These are phyloP conservation scores for Oncopodura yosiiana DNA, from an alignment of 1,140 invertebrate species.

Conservation along the genomic window DNA sequence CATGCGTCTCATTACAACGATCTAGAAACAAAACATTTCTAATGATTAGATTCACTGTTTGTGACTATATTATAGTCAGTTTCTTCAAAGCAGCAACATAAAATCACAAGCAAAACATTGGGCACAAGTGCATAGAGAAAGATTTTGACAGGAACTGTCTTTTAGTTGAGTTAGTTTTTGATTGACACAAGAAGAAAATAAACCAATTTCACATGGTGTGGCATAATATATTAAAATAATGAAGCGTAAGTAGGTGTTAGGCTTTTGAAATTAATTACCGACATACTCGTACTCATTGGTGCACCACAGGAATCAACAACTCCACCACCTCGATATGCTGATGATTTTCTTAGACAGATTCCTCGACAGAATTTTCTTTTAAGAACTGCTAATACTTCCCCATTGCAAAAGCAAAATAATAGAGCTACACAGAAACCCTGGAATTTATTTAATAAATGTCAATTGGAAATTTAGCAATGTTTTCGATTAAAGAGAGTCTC, in stretches of 20 bases:
- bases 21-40: background rate
- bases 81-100: too few relatives aligned
- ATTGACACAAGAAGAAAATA: too few relatives aligned
- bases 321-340: constrained; percentile 3
- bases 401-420: constrained; percentile 53
- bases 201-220: background rate
- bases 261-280: constrained; percentile 18
- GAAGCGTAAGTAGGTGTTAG: background rate
- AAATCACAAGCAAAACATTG: too few relatives aligned
- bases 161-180: too few relatives aligned
- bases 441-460: constrained; percentile 5
- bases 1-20: background rate
- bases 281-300: constrained; percentile 37
- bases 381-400: constrained; percentile 42
- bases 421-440: constrained; percentile 50
- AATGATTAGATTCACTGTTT: too few relatives aligned
- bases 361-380: constrained; percentile 20
- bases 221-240: background rate
- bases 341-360: constrained; percentile 18
- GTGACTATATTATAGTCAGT: too few relatives aligned
- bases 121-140: too few relatives aligned
- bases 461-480: background rate
- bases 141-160: too few relatives aligned
- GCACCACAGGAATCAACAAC: constrained; percentile 24
- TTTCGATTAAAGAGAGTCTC: too few relatives aligned